Conservation (phyloP, 2,888 invertebrate species). For the Nephrotoma flavescens region DNA sequence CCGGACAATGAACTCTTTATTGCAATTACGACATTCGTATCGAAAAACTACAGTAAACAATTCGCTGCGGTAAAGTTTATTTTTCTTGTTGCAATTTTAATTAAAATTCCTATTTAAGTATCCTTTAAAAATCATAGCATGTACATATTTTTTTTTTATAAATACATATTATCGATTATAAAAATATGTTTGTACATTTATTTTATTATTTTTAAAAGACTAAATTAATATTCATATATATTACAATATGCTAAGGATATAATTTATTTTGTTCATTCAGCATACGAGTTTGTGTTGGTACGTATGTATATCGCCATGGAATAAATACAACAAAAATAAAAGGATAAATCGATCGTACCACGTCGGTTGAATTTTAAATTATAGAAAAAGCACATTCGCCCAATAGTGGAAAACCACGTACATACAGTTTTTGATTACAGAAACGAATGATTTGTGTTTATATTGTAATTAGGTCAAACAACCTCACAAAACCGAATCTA, state of each 20-base stretch:
- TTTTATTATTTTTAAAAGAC: background rate
- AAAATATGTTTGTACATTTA: background rate
- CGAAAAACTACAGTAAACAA: background rate
- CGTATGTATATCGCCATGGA: background rate
- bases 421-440: background rate
- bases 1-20: background rate
- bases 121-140: background rate
- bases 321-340: background rate
- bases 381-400: background rate
- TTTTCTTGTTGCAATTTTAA: background rate
- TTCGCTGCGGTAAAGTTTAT: background rate
- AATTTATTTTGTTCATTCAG: background rate
- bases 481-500: background rate
- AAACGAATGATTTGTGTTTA: background rate
- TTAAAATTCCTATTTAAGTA: background rate
- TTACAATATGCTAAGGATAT: background rate
- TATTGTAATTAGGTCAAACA: background rate
- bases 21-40: background rate
- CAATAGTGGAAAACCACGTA: background rate
- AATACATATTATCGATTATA: background rate
- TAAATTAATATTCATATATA: background rate
- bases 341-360: background rate
- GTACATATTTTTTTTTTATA: background rate
- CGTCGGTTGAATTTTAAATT: background rate
- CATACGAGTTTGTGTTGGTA: background rate